These are phyloP conservation scores for Cnemophilus loriae DNA, from an alignment of 2,113 vertebrate genomes.

Conservation along the genomic window DNA sequence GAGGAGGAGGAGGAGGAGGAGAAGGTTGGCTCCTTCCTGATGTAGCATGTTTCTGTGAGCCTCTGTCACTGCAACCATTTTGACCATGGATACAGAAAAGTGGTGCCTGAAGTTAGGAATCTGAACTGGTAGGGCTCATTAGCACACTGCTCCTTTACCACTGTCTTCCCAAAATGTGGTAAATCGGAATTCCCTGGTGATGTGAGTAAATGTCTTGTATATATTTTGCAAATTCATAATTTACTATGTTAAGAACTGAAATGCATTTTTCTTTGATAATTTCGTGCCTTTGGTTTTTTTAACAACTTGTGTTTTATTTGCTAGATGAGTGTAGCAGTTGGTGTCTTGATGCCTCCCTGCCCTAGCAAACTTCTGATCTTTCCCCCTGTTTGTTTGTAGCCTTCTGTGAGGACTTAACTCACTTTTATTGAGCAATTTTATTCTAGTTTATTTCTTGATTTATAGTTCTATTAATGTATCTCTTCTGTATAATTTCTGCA, in stretches of 20 bases:
- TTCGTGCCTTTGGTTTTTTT: neutral
- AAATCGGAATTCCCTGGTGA: neutral
- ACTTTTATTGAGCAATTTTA: neutral
- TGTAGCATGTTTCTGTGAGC: neutral
- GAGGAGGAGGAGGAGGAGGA: slow-evolving; percentile 14
- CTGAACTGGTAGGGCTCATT: neutral
- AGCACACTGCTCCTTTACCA: rapidly evolving
- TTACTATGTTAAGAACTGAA: neutral
- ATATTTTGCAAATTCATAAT: neutral
- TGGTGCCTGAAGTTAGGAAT: slow-evolving; percentile 23
- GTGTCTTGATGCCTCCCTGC: neutral
- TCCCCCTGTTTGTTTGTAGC: neutral
- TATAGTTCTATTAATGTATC: neutral
- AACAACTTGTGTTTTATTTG: neutral
- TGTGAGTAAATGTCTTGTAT: neutral
- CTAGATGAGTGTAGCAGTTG: neutral
- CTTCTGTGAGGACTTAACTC: neutral
- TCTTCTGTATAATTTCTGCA: neutral
- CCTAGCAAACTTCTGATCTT: neutral
- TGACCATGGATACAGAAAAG: neutral
- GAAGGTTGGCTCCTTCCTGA: neutral
- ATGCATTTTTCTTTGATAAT: neutral
- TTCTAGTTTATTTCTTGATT: neutral
- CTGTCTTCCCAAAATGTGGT: neutral
- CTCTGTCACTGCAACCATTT: slow-evolving; percentile 26